Evolutionary conservation across 2,113 vertebrate species (phyloP), one percentile per base, ranked within the genome.

Genomic region (Alouatta palliata): DNA sequence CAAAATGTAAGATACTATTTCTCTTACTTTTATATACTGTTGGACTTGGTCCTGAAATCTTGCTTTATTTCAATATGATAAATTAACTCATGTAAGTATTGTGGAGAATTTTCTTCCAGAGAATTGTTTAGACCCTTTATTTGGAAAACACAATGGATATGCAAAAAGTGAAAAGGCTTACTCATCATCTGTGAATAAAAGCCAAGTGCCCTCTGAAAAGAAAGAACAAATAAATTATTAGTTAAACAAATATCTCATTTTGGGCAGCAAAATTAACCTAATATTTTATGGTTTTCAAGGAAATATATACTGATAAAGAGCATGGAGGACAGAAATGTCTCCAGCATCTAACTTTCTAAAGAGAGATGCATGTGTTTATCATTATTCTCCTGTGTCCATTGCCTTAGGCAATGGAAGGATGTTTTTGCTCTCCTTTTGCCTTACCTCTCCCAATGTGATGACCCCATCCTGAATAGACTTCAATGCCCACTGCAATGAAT

Each of bases 401-500:
- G 96, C 97, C 98, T 95, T 54, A 97, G 93, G 97, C 97, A 97
- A 86, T 97, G 86, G 87, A 96, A 76, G 96, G 77, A 20, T 91
- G 88, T 97, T 97, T 97, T 68, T 95, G 96, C 81, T 88, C 54
- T 97, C n/a, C 77, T 80, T 97, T 98, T 96, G 40, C 77, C 92
- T 97, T 98, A 91, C 98, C 97, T 97, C 96, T 97, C 91, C 96
- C 94, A 97, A 77, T 97, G 98, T 98, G 97, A 95, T 97, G 98
- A 94, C 86, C 64, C 58, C 16, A 16, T 92, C 89, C 86, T 97
- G 97, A 98, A 90, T 97, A 97, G 87, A 94, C 97, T 98, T 97
- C 97, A 98, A 97, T 89, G 64, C 56, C 93, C 82, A 68, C 95
- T 97, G 94, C 97, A 98, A 97, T 97, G 97, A 98, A 98, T 98